Percentiles rank a stretch among this genome's conserved stretches.
phyloP scores from a whole-genome alignment of 2,888 invertebrate species.

The Meloe dianella region DNA sequence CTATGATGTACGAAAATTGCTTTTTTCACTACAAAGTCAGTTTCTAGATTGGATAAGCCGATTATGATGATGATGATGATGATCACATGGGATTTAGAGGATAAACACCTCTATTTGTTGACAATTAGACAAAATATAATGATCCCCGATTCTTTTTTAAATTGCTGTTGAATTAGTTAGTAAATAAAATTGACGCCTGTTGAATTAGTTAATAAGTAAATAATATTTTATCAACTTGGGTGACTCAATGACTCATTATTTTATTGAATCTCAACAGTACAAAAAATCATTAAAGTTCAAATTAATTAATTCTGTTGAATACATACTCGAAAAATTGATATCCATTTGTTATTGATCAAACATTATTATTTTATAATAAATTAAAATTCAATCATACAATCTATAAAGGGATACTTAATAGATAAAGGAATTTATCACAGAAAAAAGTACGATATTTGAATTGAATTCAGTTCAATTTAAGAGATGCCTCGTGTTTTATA shows the following conservation, averaged over 20 bases:
- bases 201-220: not conserved
- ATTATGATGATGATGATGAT: no score
- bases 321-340: not conserved
- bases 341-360: conserved; percentile 9
- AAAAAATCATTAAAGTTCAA: no score
- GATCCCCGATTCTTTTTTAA: not conserved
- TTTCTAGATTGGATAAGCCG: no score
- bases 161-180: not conserved
- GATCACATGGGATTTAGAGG: no score
- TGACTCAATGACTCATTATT: not conserved
- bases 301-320: not conserved
- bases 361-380: no score
- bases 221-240: not conserved
- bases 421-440: not conserved
- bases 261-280: no score
- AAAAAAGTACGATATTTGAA: not conserved
- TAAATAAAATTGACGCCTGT: not conserved
- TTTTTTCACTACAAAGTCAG: no score
- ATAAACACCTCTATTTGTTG: not conserved
- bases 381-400: conserved; percentile 12
- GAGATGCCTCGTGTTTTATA: not conserved
- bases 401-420: not conserved
- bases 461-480: conserved; percentile 1
- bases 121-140: not conserved
- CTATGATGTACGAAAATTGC: no score